Base-by-base conservation (phyloP, 1,140 invertebrate genomes). In the Tetragnatha versicolor region DNA sequence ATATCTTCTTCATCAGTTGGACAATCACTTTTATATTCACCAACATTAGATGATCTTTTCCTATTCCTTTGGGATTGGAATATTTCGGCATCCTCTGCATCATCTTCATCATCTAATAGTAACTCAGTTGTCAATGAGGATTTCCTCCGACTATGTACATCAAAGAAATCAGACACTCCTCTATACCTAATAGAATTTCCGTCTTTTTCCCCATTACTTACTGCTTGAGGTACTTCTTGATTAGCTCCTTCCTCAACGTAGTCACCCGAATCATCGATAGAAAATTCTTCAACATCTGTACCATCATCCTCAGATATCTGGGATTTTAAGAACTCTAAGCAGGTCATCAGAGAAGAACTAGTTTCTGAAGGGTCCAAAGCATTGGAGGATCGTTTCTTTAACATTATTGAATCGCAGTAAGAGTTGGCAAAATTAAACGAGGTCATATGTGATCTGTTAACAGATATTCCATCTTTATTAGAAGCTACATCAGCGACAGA, bases 1-100 rank as follows among this genome's bases (percentile, higher is more conserved):
- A 69, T 10, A 6, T 33, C 10, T 79, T 79, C 76, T 79, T 79
- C 65, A 79, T 69, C 76, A 25, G 76, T 79, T 20, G 27, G 14
- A 47, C 49, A 39, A 0, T 69, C 63, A 79, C 35, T 29, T 7
- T 35, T 2, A 60, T 22, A 22, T 45, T 69, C 37, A 22, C 27
- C 33, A 20, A n/a, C 31, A 53, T 51, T 68, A 9, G 42, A 53
- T n/a, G 22, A n/a, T 53, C 31, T 53, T 37, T 70, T 70, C 27
- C 10, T 37, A 29, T 70, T 53, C 68, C n/a, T 22, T 53, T 53
- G n/a, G n/a, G n/a, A n/a, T n/a, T n/a, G n/a, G n/a, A n/a, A n/a
- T n/a, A n/a, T 9, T 53, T 7, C 27, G 29, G 14, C 9, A 42
- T 10, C 27, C 27, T 65, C 10, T 29, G n/a, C 9, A 33, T 6